These are phyloP conservation scores for Aphyosemion australe DNA, from an alignment of 2,113 vertebrate genomes.

Conservation along the genomic window DNA sequence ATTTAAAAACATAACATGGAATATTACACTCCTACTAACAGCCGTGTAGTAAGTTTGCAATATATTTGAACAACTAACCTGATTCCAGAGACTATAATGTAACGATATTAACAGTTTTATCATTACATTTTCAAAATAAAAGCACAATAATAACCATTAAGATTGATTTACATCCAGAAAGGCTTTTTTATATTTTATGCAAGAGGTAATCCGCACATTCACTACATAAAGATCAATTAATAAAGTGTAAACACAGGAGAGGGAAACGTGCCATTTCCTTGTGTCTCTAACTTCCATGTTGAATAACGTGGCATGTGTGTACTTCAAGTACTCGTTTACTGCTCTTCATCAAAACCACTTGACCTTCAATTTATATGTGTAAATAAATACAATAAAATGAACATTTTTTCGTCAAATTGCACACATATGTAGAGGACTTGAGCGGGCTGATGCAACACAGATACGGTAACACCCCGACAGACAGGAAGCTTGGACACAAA, in stretches of 20 bases:
- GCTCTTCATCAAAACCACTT: not conserved
- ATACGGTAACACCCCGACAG: conserved; percentile 5
- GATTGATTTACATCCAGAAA: no score
- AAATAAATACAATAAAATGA: not conserved
- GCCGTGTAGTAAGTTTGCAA: no score
- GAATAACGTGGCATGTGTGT: not conserved
- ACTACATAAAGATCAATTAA: no score
- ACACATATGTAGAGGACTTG: not conserved
- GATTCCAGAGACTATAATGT: no score
- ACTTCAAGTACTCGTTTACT: not conserved
- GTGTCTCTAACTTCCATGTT: not conserved
- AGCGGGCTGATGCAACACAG: conserved; percentile 63
- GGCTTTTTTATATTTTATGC: no score
- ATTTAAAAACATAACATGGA: no score
- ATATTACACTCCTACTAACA: no score
- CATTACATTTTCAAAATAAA: no score
- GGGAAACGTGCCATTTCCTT: not conserved
- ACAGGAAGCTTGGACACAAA: not conserved
- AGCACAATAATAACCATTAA: no score
- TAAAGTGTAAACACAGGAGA: not conserved
- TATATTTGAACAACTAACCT: no score
- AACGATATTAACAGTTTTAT: no score
- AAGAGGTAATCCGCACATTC: no score
- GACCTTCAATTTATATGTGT: not conserved
- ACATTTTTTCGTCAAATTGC: not conserved